Conservation (phyloP, 2,113 vertebrate species). For the Suricata suricatta region DNA sequence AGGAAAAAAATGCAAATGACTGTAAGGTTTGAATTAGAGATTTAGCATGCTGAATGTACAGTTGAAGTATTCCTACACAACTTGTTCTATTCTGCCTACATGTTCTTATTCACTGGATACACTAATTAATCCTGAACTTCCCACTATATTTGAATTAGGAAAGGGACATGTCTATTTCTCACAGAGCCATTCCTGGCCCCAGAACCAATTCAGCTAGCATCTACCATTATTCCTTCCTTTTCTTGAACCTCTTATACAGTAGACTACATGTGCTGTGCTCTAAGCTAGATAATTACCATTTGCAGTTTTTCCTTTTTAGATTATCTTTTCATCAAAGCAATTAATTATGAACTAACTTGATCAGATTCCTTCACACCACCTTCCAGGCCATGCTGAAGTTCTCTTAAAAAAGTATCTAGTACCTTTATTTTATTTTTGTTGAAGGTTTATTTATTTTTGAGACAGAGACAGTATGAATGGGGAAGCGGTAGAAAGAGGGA, state of each 20-base stretch:
- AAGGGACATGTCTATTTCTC: not conserved
- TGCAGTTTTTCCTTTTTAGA: slow-evolving; percentile 20
- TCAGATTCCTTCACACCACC: not conserved
- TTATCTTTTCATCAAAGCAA: slow-evolving; percentile 32
- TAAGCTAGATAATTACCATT: not conserved
- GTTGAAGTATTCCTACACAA: not conserved
- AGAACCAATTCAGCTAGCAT: not conserved
- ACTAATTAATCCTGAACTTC: slow-evolving; percentile 42
- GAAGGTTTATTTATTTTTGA: too few relatives aligned
- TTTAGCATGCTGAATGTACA: not conserved
- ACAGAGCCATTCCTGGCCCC: not conserved
- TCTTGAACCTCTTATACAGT: not conserved
- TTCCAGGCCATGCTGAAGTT: not conserved
- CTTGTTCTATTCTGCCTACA: not conserved
- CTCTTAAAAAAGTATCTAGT: slow-evolving; percentile 34
- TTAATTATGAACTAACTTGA: not conserved
- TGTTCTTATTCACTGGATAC: not conserved
- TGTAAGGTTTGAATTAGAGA: not conserved
- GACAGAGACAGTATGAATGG: too few relatives aligned
- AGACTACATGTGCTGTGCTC: not conserved
- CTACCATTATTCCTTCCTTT: not conserved
- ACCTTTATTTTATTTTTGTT: not conserved
- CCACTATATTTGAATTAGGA: not conserved
- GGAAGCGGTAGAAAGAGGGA: too few relatives aligned
- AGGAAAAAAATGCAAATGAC: not conserved